These are phyloP conservation scores for Goniozus legneri DNA, from an alignment of 1,140 invertebrate species.

Conservation along the genomic window DNA sequence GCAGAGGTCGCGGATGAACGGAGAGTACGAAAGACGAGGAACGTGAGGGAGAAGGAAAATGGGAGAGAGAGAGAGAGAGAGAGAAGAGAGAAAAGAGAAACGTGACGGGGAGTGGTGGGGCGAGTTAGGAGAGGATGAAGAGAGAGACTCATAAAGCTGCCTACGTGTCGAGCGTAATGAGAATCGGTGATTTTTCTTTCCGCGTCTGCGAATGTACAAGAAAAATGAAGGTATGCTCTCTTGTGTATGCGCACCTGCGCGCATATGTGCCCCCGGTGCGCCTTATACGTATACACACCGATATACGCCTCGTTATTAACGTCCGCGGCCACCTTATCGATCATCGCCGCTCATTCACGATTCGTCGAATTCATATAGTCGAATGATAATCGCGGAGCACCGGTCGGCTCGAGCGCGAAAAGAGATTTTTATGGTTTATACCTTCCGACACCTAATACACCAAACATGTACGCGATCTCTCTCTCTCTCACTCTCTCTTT, in stretches of 20 bases:
- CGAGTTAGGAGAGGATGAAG: constrained; percentile 23
- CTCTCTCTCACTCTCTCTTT: neutral
- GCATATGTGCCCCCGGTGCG: neutral
- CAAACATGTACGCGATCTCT: neutral
- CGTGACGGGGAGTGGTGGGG: constrained; percentile 3
- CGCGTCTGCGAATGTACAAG: constrained; percentile 40
- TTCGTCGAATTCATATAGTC: too few species aligned
- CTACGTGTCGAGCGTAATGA: constrained; percentile 56
- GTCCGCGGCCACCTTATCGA: too few species aligned
- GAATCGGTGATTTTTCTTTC: constrained; percentile 54
- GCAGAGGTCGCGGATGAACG: neutral
- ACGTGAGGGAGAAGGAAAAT: constrained; percentile 6
- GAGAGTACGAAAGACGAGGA: constrained; percentile 2
- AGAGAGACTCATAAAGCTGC: constrained; percentile 51
- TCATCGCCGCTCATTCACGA: too few species aligned
- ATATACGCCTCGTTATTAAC: too few species aligned
- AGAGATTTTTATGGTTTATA: too few species aligned
- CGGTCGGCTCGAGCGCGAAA: too few species aligned
- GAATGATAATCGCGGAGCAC: too few species aligned
- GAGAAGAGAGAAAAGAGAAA: constrained; percentile 11
- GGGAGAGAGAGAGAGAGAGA: constrained; percentile 17
- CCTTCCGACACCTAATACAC: too few species aligned
- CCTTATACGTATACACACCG: too few species aligned
- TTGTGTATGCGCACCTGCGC: neutral
- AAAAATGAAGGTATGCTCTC: constrained; percentile 39